Evolutionary conservation across 2,888 invertebrate species (phyloP).

Genomic region (Drosophila merina): DNA sequence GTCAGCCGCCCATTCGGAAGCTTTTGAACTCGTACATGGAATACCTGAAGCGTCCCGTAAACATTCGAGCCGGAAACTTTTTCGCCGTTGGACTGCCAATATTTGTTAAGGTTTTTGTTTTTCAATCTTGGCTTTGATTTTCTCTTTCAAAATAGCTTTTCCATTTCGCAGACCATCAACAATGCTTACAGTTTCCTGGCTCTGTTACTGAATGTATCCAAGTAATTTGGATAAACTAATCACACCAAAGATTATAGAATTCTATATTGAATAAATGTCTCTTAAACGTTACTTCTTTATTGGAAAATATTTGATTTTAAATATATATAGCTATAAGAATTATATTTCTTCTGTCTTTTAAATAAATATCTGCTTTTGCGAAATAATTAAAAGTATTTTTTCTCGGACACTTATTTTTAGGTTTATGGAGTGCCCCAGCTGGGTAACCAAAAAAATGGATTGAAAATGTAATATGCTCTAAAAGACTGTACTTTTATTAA

Average conservation of each 20-base stretch:
- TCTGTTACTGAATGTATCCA: constrained; percentile 71
- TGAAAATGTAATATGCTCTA: too few species aligned
- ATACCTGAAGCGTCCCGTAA: constrained; percentile 69
- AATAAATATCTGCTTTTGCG: too few species aligned
- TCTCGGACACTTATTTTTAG: too few species aligned
- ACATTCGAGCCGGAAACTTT: constrained; percentile 71
- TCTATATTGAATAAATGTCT: not conserved
- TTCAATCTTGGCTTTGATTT: rapidly evolving
- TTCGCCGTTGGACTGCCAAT: constrained; percentile 77
- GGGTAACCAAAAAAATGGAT: too few species aligned
- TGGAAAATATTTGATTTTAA: not conserved
- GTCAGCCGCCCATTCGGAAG: constrained; percentile 54
- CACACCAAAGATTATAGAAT: not conserved
- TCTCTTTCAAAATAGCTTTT: not conserved
- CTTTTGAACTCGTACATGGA: constrained; percentile 74
- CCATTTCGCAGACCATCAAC: constrained; percentile 71
- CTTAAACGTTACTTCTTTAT: not conserved
- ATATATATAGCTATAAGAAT: not conserved
- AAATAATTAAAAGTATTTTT: too few species aligned
- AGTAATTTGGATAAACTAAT: constrained; percentile 5
- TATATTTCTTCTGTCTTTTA: too few species aligned
- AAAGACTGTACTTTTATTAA: too few species aligned
- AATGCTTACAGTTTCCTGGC: constrained; percentile 79
- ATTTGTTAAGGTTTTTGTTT: constrained; percentile 71
- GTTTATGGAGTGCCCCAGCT: too few species aligned